Base-by-base conservation (phyloP, 2,113 vertebrate species). In the Fukomys damarensis region DNA sequence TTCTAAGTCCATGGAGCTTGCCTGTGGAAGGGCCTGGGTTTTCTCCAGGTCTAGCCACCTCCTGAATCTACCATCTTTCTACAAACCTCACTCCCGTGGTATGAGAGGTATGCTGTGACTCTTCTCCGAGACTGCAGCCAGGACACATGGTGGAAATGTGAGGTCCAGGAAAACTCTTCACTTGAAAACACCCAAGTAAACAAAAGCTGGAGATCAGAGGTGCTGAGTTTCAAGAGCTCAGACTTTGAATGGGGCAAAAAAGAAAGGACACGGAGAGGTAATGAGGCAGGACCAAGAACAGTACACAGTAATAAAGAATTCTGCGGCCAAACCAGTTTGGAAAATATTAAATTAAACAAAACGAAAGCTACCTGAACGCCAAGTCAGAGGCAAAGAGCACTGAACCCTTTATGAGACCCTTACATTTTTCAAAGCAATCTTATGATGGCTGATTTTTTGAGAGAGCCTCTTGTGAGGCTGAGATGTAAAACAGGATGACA, bases 291-390 rank as follows among this genome's bases (percentile, higher is more conserved):
- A n/a, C 26, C 24, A 54, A 86, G 24, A 56, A 11, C 43, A 28
- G 20, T 4, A 22, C 20, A 58, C 1, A 30, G 38, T 30, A 65
- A 65, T 68, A 56, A 63, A 79, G 65, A 88, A 93, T 41, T 35
- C n/a, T 81, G 46, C 13, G 58, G 49, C 80, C 59, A 49, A 65
- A 65, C 70, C 1, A 5, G 2, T 54, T 91, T 91, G 43, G 32
- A 91, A 92, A 88, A 41, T 20, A 28, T 1, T n/a, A 43, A 94
- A 65, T 77, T 94, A 35, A 89, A 86, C 70, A n/a, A 66, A 85
- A 72, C n/a, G 20, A 72, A 82, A 68, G 56, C 38, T 83, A 35
- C 24, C 5, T 5, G 30, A 41, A 61, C 66, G 65, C 20, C 54
- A 83, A 81, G 11, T 82, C 52, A 28, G 35, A 61, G 41, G 22